phyloP scores from a whole-genome alignment of 2,888 invertebrate genomes.

The Plebejus anna region DNA sequence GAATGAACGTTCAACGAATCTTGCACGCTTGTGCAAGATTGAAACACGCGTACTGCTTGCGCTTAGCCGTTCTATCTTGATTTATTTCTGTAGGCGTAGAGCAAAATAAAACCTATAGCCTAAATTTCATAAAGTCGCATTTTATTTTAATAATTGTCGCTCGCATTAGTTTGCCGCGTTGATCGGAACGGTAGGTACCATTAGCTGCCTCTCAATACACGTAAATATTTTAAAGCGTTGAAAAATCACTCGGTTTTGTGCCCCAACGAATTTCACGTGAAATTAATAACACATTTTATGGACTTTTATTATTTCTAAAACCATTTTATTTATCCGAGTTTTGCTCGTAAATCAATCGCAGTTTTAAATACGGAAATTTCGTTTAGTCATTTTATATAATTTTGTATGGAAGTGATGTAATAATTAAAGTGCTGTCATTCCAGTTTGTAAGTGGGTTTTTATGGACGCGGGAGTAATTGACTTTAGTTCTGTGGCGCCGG shows the following conservation, averaged over 20 bases:
- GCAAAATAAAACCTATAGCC: too few species aligned
- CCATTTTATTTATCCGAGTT: background rate
- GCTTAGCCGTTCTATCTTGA: too few species aligned
- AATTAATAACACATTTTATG: constrained; percentile 28
- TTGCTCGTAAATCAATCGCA: background rate
- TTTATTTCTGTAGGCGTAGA: too few species aligned
- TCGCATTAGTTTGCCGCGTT: too few species aligned
- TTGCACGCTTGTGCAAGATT: too few species aligned
- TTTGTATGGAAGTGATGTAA: background rate
- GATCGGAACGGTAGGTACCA: constrained; percentile 38
- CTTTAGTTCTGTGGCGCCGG: constrained; percentile 2
- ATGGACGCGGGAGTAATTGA: background rate
- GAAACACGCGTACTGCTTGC: too few species aligned
- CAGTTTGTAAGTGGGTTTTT: background rate
- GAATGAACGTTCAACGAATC: too few species aligned
- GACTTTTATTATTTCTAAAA: background rate
- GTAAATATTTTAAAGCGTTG: constrained; percentile 36
- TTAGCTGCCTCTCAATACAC: constrained; percentile 45
- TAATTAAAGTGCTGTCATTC: background rate
- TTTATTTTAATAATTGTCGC: too few species aligned
- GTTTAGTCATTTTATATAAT: background rate
- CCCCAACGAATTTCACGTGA: constrained; percentile 5
- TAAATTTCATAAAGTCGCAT: too few species aligned
- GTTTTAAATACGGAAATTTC: background rate
- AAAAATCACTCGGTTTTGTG: constrained; percentile 25